These are phyloP conservation scores for Pyrochroa serraticornis DNA, from an alignment of 2,888 invertebrate species.

Conservation along the genomic window DNA sequence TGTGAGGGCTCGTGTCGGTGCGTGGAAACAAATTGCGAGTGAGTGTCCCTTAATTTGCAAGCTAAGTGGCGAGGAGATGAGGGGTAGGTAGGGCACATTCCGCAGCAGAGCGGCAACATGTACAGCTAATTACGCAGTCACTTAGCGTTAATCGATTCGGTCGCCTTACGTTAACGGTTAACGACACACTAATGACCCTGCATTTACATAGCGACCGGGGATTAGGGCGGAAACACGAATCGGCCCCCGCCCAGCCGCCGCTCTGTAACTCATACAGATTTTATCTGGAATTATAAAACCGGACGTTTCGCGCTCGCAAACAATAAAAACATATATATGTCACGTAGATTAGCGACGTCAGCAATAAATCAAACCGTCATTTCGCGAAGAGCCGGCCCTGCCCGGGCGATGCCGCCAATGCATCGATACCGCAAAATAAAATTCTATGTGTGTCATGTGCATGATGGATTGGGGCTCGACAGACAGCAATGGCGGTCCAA, in stretches of 20 bases:
- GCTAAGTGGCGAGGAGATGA: constrained; percentile 34
- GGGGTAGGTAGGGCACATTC: constrained; percentile 22
- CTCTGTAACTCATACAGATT: constrained; percentile 55
- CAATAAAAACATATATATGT: constrained; percentile 60
- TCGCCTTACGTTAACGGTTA: constrained; percentile 61
- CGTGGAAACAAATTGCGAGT: constrained; percentile 40
- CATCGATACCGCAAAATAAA: constrained; percentile 58
- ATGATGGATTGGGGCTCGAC: constrained; percentile 56
- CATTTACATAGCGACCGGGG: constrained; percentile 57
- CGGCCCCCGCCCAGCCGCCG: constrained; percentile 15
- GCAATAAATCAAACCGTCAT: constrained; percentile 60
- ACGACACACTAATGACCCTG: constrained; percentile 60
- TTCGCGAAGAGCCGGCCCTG: constrained; percentile 50
- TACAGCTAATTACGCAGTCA: constrained; percentile 62
- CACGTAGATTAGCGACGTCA: constrained; percentile 60
- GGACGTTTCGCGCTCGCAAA: constrained; percentile 56
- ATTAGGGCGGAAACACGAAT: constrained; percentile 32
- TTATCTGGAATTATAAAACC: constrained; percentile 59
- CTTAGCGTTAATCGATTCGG: constrained; percentile 62
- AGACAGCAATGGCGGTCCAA: constrained; percentile 53
- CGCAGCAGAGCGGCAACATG: constrained; percentile 48
- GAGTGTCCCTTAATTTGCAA: constrained; percentile 52
- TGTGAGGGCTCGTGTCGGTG: constrained; percentile 17
- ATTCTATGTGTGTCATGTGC: constrained; percentile 55
- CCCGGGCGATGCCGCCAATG: constrained; percentile 44